Evolutionary conservation across 2,113 vertebrate species (phyloP).

Genomic region (Phrynosoma platyrhinos): DNA sequence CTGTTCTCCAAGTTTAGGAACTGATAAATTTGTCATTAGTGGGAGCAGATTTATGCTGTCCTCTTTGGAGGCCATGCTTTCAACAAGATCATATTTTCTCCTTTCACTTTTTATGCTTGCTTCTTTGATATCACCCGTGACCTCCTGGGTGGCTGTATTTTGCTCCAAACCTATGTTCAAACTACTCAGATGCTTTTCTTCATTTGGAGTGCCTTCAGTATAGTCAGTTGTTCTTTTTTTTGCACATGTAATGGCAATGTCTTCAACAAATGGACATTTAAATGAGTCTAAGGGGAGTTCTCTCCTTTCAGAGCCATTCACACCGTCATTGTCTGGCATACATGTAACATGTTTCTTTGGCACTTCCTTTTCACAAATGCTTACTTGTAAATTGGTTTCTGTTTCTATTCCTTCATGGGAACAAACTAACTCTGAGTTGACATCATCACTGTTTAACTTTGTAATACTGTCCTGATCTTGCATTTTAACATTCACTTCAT

Average conservation of each 20-base stretch:
- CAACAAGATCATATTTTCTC: fast-evolving
- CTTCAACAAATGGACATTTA: neutral
- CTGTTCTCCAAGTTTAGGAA: neutral
- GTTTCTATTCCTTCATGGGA: neutral
- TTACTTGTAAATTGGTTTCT: neutral
- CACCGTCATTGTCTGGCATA: neutral
- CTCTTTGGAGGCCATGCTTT: neutral
- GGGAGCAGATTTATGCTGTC: fast-evolving
- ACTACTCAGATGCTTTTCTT: fast-evolving
- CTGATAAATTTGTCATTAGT: neutral
- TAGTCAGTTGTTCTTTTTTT: neutral
- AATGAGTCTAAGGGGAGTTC: neutral
- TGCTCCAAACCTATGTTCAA: neutral
- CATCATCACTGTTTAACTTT: neutral
- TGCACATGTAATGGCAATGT: neutral
- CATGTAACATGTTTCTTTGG: neutral
- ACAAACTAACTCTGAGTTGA: fast-evolving
- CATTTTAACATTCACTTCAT: neutral
- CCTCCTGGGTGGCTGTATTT: neutral
- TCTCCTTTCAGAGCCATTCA: neutral
- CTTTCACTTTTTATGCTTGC: neutral
- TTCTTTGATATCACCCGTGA: fast-evolving
- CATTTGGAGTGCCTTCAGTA: neutral
- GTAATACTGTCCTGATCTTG: fast-evolving
- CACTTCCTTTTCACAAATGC: neutral